Base-by-base conservation (phyloP, 2,888 invertebrate genomes). In the Chloroclystis v-ata region DNA sequence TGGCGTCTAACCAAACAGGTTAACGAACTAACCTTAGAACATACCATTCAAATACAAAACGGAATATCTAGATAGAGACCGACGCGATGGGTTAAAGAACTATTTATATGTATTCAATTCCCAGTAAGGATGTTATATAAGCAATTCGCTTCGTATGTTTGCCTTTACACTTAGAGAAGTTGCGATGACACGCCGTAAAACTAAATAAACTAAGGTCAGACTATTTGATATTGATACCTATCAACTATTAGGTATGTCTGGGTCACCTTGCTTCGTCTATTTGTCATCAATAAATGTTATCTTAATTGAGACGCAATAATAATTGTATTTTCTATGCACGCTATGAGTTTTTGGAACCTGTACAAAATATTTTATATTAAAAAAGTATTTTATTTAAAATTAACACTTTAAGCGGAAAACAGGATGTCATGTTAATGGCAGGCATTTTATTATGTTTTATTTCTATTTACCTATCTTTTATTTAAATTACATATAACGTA, bases 1-100 rank as follows among this genome's bases (percentile, higher is more conserved):
- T 52, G 49, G 49, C 54, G 56, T 50, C 37, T 47, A 49, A 55
- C 46, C 46, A 52, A 44, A 28, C 48, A 53, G 59, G 59, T 59
- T 46, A 56, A 54, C 48, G 59, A 59, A 59, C 59, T 52, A 48
- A 50, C 52, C 50, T 45, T 56, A 55, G 51, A 49, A 46, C 53
- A n/a, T 52, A 42, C 37, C 35, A 40, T 40, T 56, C 32, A 11
- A 53, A 26, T 47, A 47, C 44, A 40, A 47, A 48, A 47, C 45
- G 49, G 51, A 55, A 51, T 50, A 52, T 41, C 47, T 43, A 32
- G 41, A 45, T 54, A 14, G 53, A 50, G 52, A 47, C 47, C 48
- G 53, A 55, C 52, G 41, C 43, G 45, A 24, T 50, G 44, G 54
- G 54, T 56, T 51, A 56, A 56, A 43, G 47, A 56, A 59, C 54